These are phyloP conservation scores for Eucidaris tribuloides DNA, from an alignment of 35 echinoderm and acorn worm genomes.

Conservation along the genomic window DNA sequence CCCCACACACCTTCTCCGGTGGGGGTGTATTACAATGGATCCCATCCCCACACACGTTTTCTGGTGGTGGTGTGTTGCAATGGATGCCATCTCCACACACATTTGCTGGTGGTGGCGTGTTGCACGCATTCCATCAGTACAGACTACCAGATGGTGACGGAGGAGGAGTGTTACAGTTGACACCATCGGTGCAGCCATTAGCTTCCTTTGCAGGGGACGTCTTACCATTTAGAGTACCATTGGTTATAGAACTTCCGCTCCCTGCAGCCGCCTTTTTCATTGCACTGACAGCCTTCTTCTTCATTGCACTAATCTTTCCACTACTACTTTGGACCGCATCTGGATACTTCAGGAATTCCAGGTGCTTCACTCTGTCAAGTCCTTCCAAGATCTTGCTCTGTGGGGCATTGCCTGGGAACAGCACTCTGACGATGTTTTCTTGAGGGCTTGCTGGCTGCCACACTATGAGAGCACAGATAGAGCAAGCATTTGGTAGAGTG, in stretches of 20 bases:
- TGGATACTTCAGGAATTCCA: constrained; percentile 80
- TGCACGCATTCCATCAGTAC: constrained; percentile 73
- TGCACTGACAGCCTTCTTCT: constrained; percentile 32
- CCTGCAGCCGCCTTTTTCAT: constrained; percentile 11
- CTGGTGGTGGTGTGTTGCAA: constrained; percentile 76
- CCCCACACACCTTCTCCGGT: constrained; percentile 47
- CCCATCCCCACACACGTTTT: constrained; percentile 41
- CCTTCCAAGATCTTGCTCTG: constrained; percentile 95
- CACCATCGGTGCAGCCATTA: constrained; percentile 60
- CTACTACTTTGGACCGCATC: constrained; percentile 61
- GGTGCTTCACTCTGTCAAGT: constrained; percentile 86
- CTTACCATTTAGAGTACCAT: constrained; percentile 63
- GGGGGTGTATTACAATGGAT: constrained; percentile 76
- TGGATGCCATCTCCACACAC: constrained; percentile 27
- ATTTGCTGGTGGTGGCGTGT: constrained; percentile 54
- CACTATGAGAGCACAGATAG: constrained; percentile 95
- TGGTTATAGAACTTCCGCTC: constrained; percentile 48
- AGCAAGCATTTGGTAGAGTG: constrained; percentile 71
- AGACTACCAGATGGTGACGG: constrained; percentile 66
- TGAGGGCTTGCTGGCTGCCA: constrained; percentile 91
- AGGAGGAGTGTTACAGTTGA: constrained; percentile 82
- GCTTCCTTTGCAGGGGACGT: constrained; percentile 33
- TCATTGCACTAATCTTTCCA: constrained; percentile 34
- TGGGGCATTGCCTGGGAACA: constrained; percentile 97
- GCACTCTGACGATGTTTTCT: constrained; percentile 88